Base-by-base conservation (phyloP, 2,888 invertebrate species). In the Nasonia oneida region DNA sequence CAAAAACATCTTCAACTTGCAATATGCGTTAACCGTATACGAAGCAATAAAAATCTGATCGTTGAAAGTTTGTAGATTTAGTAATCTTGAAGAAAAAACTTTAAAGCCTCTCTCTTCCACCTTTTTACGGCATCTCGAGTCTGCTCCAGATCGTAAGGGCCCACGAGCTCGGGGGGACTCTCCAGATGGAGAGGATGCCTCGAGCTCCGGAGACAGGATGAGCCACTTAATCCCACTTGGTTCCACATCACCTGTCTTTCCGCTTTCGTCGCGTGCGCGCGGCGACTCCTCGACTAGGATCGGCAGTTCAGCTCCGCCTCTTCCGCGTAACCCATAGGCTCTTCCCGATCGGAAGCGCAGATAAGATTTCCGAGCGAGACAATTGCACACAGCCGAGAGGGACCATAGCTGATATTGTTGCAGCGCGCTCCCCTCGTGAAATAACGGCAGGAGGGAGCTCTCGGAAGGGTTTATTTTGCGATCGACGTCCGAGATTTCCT, bases 281-380 rank as follows among this genome's bases (percentile, higher is more conserved):
- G 10, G 71, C 67, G 33, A 61, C 79, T 67, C 15, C n/a, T 18
- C n/a, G 6, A 29, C 70, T 67, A 73, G 29, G 37, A 67, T 29
- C 64, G 64, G n/a, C 42, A 74, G 23, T 15, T 10, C n/a, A 39
- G 29, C 79, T 29, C 71, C 57, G 57, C 57, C 57, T 61, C 57
- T 61, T 61, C 57, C 47, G 75, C 50, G 70, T 53, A 70, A 39
- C 81, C 83, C 77, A 29, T 47, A 73, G 29, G 39, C 75, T 80
- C 84, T 76, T 77, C 37, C 64, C 76, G 87, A 87, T 87, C 85
- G 87, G 87, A 87, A 87, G 87, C 23, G 15, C 74, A 53, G 87
- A 91, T 90, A 91, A 90, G 89, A 91, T 91, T 90, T 90, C 90
- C 88, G 88, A 80, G 84, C 33, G 82, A 10, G 71, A 78, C 84